These are phyloP conservation scores for Manis pentadactyla DNA, from an alignment of 2,797 vertebrate genomes.

Conservation along the genomic window DNA sequence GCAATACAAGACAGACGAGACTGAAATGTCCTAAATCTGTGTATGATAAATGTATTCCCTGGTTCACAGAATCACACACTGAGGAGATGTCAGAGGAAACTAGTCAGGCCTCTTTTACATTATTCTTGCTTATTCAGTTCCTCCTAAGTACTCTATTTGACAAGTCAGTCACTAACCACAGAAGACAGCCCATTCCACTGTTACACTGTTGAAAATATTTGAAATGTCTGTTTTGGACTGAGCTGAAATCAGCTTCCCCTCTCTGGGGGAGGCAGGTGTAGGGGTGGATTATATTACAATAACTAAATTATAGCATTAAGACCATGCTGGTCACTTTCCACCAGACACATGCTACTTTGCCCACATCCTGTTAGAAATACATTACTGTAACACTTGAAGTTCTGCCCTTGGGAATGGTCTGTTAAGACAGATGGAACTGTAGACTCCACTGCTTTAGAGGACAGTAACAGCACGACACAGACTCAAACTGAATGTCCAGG, in stretches of 20 bases:
- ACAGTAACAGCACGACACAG: background rate
- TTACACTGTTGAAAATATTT: background rate
- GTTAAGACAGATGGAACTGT: background rate
- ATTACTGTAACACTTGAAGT: background rate
- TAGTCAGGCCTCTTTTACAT: background rate
- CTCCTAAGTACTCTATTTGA: background rate
- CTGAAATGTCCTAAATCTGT: background rate
- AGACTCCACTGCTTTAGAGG: background rate
- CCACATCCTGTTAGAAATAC: background rate
- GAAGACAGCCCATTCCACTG: background rate
- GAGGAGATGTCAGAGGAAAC: background rate
- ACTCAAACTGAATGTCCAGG: background rate
- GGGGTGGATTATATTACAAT: background rate
- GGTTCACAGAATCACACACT: background rate
- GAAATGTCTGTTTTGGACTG: background rate
- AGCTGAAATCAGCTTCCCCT: background rate
- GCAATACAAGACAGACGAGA: background rate
- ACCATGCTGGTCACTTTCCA: background rate
- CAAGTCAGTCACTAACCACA: background rate
- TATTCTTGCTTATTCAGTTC: background rate
- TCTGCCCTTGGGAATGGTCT: background rate
- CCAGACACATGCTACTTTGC: background rate
- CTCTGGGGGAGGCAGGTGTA: background rate
- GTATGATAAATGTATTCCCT: accelerated
- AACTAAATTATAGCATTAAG: background rate